A percentile compares a stretch with the other conserved stretches of the same genome.
Evolutionary conservation across 2,888 invertebrate species (phyloP).

Genomic region (Lutraria lutraria): DNA sequence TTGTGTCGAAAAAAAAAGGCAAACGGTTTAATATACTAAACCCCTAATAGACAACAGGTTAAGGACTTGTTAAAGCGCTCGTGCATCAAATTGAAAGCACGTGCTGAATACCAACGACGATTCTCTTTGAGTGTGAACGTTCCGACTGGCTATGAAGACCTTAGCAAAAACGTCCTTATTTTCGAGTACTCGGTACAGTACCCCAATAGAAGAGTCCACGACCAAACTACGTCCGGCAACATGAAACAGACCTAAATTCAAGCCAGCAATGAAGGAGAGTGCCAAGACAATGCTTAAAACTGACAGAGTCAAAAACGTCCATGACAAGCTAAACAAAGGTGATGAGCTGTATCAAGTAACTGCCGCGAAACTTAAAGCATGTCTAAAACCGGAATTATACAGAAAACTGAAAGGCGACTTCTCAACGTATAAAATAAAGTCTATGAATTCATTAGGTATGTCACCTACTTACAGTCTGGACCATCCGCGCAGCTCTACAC

Average conservation of each 20-base stretch:
- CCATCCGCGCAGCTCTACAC: too few species aligned
- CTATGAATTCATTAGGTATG: too few species aligned
- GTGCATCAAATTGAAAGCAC: slow-evolving; percentile 35
- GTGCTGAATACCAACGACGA: slow-evolving; percentile 9
- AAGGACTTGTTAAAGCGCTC: background rate
- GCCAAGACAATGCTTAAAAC: slow-evolving; percentile 14
- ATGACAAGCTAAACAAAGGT: slow-evolving; percentile 28
- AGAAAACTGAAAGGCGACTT: background rate
- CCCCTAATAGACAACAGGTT: background rate
- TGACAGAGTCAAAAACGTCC: slow-evolving; percentile 11
- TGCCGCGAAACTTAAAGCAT: slow-evolving; percentile 48
- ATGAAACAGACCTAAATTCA: slow-evolving; percentile 18
- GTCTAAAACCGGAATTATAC: slow-evolving; percentile 40
- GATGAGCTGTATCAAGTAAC: slow-evolving; percentile 17
- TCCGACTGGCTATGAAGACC: background rate
- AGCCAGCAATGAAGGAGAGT: slow-evolving; percentile 12
- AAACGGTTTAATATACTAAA: background rate
- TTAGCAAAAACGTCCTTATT: background rate
- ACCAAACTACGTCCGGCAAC: background rate
- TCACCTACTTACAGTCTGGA: too few species aligned
- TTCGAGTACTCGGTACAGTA: slow-evolving; percentile 32
- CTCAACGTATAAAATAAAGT: too few species aligned
- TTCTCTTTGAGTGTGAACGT: slow-evolving; percentile 41
- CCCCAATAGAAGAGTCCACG: slow-evolving; percentile 25
- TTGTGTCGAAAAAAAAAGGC: background rate